Evolutionary conservation across 2,797 vertebrate species (phyloP).

Genomic region (Crenichthys baileyi): DNA sequence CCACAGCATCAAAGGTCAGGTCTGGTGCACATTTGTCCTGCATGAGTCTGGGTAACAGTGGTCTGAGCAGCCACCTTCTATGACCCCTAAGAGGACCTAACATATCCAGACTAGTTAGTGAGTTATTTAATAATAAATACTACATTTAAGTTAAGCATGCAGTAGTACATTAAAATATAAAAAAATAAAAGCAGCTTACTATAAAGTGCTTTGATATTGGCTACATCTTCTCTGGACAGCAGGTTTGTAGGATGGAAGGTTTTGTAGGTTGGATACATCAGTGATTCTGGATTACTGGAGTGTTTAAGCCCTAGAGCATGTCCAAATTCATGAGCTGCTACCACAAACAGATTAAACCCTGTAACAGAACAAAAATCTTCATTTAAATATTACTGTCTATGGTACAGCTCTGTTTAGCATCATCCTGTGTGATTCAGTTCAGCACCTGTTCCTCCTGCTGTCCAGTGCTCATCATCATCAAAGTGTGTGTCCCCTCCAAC

Average conservation of each 20-base stretch:
- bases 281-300: constrained; percentile 78
- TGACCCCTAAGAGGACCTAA: constrained; percentile 61
- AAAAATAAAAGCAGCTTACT: constrained; percentile 62
- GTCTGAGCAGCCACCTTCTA: constrained; percentile 47
- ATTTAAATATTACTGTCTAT: neutral
- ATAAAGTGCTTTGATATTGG: constrained; percentile 82
- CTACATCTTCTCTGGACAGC: constrained; percentile 80
- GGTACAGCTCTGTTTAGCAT: neutral
- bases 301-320: constrained; percentile 85
- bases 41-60: constrained; percentile 52
- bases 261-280: constrained; percentile 85
- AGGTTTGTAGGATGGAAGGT: constrained; percentile 56
- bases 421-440: neutral
- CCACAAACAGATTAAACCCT: constrained; percentile 82
- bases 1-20: constrained; percentile 74
- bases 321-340: constrained; percentile 86
- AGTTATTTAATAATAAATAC: neutral
- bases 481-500: constrained; percentile 84
- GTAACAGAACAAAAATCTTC: constrained; percentile 23
- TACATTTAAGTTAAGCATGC: neutral
- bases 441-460: constrained; percentile 68
- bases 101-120: constrained; percentile 11
- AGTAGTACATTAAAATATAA: neutral
- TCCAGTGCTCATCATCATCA: constrained; percentile 82
- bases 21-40: constrained; percentile 73